Percentiles rank a stretch among this genome's conserved stretches.
Conservation (phyloP, 2,888 invertebrate genomes). For the Nomada fucata region DNA sequence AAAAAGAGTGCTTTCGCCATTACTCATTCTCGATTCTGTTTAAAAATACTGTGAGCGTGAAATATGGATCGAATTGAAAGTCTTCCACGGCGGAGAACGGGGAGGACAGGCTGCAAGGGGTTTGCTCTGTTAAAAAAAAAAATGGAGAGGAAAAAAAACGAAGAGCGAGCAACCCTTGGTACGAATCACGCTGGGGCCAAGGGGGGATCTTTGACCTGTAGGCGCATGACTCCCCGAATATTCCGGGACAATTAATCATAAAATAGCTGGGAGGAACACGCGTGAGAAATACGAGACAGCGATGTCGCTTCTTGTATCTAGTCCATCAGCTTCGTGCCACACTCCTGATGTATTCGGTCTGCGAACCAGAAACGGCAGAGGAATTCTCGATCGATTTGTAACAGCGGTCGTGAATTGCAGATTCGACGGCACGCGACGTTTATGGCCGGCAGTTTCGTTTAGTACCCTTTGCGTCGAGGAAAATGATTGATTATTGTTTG, state of each 20-base stretch:
- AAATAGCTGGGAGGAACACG: constrained; percentile 74
- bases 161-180: constrained; percentile 63
- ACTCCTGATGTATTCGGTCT: constrained; percentile 10
- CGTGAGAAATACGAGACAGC: constrained; percentile 81
- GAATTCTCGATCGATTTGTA: background rate
- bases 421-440: background rate
- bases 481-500: too few species aligned
- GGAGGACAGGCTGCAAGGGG: constrained; percentile 52
- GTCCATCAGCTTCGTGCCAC: constrained; percentile 48
- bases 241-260: constrained; percentile 78
- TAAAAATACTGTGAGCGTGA: constrained; percentile 77
- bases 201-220: constrained; percentile 59
- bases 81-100: constrained; percentile 64
- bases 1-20: constrained; percentile 67
- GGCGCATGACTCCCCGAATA: constrained; percentile 69
- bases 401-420: background rate
- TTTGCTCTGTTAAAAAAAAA: constrained; percentile 65
- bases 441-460: background rate
- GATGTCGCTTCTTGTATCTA: constrained; percentile 69
- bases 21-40: constrained; percentile 74
- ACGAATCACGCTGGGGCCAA: constrained; percentile 55
- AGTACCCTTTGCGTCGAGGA: too few species aligned
- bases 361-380: background rate
- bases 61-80: constrained; percentile 78
- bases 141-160: constrained; percentile 42